A percentile compares a stretch with the other conserved stretches of the same genome.
phyloP scores from a whole-genome alignment of 2,888 invertebrate genomes.

The Protodeltote pygarga region DNA sequence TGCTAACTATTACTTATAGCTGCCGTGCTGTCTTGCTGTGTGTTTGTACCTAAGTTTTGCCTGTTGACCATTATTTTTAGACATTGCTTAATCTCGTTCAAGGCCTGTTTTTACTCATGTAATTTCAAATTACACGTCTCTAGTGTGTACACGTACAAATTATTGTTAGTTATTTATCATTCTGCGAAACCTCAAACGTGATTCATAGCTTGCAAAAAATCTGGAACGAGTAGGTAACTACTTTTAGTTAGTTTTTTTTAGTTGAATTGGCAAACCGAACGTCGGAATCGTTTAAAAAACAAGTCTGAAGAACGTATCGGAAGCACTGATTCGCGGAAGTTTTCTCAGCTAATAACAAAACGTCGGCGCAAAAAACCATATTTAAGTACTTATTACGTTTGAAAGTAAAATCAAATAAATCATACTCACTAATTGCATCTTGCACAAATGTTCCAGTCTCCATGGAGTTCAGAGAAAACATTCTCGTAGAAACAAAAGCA shows the following conservation, averaged over 20 bases:
- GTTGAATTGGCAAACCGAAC: conserved; percentile 17
- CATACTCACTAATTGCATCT: conserved; percentile 76
- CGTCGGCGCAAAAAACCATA: conserved; percentile 10
- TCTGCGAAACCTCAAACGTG: conserved; percentile 24
- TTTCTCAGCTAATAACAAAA: conserved; percentile 15
- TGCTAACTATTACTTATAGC: too few species aligned
- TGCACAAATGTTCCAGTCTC: conserved; percentile 67
- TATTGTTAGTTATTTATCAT: conserved; percentile 27
- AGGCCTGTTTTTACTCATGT: conserved; percentile 33
- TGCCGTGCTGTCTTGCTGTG: neutral
- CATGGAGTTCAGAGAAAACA: conserved; percentile 62
- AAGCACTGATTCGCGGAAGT: conserved; percentile 31
- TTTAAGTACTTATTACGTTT: conserved; percentile 36
- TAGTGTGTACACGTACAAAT: conserved; percentile 6
- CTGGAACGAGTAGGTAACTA: conserved; percentile 17
- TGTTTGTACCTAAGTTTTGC: conserved; percentile 14
- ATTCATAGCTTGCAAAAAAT: conserved; percentile 24
- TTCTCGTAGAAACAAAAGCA: conserved; percentile 62
- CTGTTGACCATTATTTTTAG: conserved; percentile 3
- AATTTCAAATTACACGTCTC: conserved; percentile 11
- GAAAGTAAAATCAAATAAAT: conserved; percentile 55
- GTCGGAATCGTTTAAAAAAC: conserved; percentile 23
- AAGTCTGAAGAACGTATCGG: conserved; percentile 36
- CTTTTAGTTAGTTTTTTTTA: conserved; percentile 25
- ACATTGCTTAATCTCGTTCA: conserved; percentile 29